Evolutionary conservation across 1,140 invertebrate species (phyloP), one percentile per base, ranked within the genome.

Genomic region (Colletes gigas): DNA sequence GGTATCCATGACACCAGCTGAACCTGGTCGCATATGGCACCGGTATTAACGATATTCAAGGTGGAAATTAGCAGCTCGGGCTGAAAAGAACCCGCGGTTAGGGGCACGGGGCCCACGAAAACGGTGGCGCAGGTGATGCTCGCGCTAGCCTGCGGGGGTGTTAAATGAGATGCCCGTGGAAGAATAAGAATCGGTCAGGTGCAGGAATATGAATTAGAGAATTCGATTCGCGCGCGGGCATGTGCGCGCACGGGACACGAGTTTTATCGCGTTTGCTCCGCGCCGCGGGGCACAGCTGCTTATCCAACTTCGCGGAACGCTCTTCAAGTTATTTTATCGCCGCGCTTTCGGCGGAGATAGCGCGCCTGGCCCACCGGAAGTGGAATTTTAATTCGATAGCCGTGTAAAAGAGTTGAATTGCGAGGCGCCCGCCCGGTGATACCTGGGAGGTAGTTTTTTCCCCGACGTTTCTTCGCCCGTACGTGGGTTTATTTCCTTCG

Each of bases 121-220:
- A 83, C 55, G 5, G 7, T 9, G 19, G 80, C 69, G 84, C 78
- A 83, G 84, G 80, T 83, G 80, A 78, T 72, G 72, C 52, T 12
- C 67, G 69, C 65, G 55, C 66, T 75, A 83, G 91, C 91, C 91
- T 74, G 89, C 91, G 92, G 92, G 92, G 91, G 90, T 88, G 92
- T 91, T 92, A 91, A 92, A 92, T 92, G 91, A 92, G 91, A 92
- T 88, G 82, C 66, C 66, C 54, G 69, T 44, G 77, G 67, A 78
- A 76, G 80, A 90, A 87, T 88, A 82, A 86, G 88, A 90, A 90
- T 90, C 89, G 92, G 91, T 93, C 92, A 92, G 92, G 92, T 93
- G 92, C 89, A 90, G 69, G 91, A 91, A 92, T 92, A 92, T 91
- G 91, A 93, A 93, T 93, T 91, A 91, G 87, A 88, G 85, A 87